phyloP scores from a whole-genome alignment of 2,797 vertebrate genomes.

The Trematomus bernacchii region DNA sequence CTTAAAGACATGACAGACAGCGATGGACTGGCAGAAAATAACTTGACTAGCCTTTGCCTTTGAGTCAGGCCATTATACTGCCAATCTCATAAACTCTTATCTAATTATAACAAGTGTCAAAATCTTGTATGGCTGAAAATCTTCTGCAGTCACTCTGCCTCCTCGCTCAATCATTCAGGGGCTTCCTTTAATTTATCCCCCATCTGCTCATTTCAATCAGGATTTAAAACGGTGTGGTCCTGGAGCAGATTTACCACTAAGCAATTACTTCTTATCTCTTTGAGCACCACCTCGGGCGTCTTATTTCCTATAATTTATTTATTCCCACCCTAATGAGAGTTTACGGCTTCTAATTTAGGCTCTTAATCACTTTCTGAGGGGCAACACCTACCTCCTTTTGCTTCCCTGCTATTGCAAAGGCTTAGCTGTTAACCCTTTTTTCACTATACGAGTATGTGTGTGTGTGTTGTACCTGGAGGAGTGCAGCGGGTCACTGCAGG shows the following conservation, averaged over 20 bases:
- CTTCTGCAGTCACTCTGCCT: neutral
- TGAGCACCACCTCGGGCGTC: slow-evolving; percentile 17
- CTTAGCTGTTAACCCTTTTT: neutral
- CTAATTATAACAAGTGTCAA: neutral
- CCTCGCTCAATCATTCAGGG: neutral
- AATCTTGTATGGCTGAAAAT: neutral
- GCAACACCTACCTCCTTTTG: slow-evolving; percentile 1
- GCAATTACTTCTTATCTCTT: slow-evolving; percentile 34
- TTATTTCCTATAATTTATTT: slow-evolving; percentile 33
- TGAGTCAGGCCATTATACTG: neutral
- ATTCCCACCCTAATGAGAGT: slow-evolving; percentile 37
- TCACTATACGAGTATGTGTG: neutral
- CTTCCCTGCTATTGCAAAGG: neutral
- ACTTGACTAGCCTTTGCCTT: neutral
- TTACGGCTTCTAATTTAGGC: slow-evolving; percentile 25
- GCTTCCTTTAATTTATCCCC: slow-evolving; percentile 1
- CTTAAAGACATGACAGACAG: neutral
- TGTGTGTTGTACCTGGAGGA: slow-evolving; percentile 49
- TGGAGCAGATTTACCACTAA: neutral
- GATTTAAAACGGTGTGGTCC: neutral
- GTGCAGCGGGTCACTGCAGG: slow-evolving; percentile 75
- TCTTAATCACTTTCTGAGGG: slow-evolving; percentile 21
- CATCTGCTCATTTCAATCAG: slow-evolving; percentile 16
- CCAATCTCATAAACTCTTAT: neutral
- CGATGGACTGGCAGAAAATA: neutral